Conservation (phyloP, 2,888 invertebrate genomes). For the Sphaeridia pumilis region DNA sequence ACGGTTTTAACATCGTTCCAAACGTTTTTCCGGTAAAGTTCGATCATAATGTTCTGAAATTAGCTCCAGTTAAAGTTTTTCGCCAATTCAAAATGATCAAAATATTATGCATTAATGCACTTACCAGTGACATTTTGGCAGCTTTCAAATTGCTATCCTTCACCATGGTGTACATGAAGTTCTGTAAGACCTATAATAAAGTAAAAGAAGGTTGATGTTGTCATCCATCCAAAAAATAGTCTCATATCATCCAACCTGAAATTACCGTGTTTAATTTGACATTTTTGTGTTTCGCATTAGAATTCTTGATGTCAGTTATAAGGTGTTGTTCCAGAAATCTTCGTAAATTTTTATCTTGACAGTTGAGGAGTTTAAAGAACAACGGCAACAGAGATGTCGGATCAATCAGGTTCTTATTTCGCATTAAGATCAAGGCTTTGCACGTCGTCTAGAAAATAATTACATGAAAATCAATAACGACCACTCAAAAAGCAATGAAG, state of each 20-base stretch:
- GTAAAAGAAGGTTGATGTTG: too few species aligned
- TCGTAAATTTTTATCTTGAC: conserved; percentile 79
- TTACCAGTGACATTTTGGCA: conserved; percentile 72
- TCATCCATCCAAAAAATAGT: background rate
- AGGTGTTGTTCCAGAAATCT: conserved; percentile 84
- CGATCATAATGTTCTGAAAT: conserved; percentile 73
- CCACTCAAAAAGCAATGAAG: too few species aligned
- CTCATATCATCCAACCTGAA: too few species aligned
- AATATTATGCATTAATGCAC: too few species aligned
- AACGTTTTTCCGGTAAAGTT: conserved; percentile 85
- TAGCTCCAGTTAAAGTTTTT: too few species aligned
- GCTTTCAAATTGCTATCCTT: conserved; percentile 76
- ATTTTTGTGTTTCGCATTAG: conserved; percentile 87
- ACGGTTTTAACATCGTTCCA: conserved; percentile 98
- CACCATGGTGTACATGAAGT: conserved; percentile 91
- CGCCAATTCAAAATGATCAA: conserved; percentile 1
- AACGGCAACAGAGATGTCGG: conserved; percentile 75
- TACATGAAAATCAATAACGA: too few species aligned
- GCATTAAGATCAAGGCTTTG: conserved; percentile 77
- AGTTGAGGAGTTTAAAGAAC: conserved; percentile 81
- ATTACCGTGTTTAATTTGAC: conserved; percentile 69
- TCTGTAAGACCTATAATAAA: conserved; percentile 68
- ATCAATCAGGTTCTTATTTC: conserved; percentile 82
- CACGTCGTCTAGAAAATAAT: conserved; percentile 67
- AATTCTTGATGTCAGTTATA: conserved; percentile 85